Base-by-base conservation (phyloP, 2,888 invertebrate genomes). In the Xestia c-nigrum region DNA sequence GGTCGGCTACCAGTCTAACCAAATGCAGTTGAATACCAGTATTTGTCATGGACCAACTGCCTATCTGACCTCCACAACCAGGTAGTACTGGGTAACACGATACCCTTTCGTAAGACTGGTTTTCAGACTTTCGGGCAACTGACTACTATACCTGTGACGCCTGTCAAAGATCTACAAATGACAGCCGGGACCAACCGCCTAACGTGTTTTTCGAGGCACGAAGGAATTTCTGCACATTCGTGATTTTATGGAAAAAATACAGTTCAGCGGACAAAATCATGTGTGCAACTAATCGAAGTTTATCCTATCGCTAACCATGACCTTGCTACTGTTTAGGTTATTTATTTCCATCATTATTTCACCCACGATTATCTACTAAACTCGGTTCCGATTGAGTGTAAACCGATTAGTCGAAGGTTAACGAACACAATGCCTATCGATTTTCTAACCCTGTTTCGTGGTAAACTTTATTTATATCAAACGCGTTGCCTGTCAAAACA, bases 321-420 rank as follows among this genome's bases (percentile, higher is more conserved):
- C 87, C 88, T 88, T 85, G 81, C 67, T 72, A 82, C 52, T 55
- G 65, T 72, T 72, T 72, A 55, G 46, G 66, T 68, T 68, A 79
- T 78, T 78, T 76, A 85, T 82, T 78, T 72, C 63, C 67, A 75
- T 61, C 74, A 66, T 78, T 76, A 70, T 81, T 81, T 72, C 69
- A 73, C 47, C 70, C 31, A 72, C 57, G 55, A 47, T 47, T 72
- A 66, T 63, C 31, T 47, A 68, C 78, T 72, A 76, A 85, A 72
- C 72, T 80, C 66, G 82, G 46, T 82, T 82, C 65, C 57, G 77
- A 76, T 84, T 66, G 52, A 67, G 72, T 79, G 76, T 86, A 70
- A 85, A 83, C 78, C 72, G 80, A 82, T 87, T 81, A 81, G 67
- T 64, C 64, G 61, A 88, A 87, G 85, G 88, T 84, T 86, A 76